phyloP scores from a whole-genome alignment of 1,140 invertebrate species.

The Scaptomyza hsui region DNA sequence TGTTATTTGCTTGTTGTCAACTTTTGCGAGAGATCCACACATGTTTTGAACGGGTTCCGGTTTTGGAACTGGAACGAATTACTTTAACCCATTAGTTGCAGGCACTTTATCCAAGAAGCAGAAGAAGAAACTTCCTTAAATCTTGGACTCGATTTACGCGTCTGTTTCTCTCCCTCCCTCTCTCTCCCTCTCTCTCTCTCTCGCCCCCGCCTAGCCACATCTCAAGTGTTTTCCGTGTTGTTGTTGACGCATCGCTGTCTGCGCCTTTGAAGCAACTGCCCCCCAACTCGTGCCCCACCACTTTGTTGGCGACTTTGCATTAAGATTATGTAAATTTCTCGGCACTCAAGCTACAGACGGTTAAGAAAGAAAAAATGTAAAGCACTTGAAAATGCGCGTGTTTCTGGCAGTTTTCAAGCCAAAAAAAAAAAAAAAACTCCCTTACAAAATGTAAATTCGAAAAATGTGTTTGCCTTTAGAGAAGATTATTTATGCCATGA shows the following conservation, averaged over 20 bases:
- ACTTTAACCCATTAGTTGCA: constrained; percentile 67
- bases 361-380: constrained; percentile 21
- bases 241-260: constrained; percentile 54
- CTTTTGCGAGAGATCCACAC: constrained; percentile 44
- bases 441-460: background rate
- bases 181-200: background rate
- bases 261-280: constrained; percentile 28
- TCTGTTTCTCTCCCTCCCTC: constrained; percentile 2
- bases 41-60: constrained; percentile 35
- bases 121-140: background rate
- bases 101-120: constrained; percentile 48
- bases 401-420: constrained; percentile 64
- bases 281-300: background rate
- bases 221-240: constrained; percentile 33
- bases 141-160: background rate
- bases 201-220: background rate
- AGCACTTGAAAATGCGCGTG: constrained; percentile 67
- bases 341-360: constrained; percentile 22
- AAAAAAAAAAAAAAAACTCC: constrained; percentile 27
- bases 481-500: constrained; percentile 1
- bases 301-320: constrained; percentile 55
- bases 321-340: constrained; percentile 77
- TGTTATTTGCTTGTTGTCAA: constrained; percentile 68
- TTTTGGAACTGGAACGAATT: constrained; percentile 52
- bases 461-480: constrained; percentile 28